Evolutionary conservation across 2,113 vertebrate genomes (phyloP), one percentile per base, ranked within the genome.

Genomic region (Microcebus tavaratra): DNA sequence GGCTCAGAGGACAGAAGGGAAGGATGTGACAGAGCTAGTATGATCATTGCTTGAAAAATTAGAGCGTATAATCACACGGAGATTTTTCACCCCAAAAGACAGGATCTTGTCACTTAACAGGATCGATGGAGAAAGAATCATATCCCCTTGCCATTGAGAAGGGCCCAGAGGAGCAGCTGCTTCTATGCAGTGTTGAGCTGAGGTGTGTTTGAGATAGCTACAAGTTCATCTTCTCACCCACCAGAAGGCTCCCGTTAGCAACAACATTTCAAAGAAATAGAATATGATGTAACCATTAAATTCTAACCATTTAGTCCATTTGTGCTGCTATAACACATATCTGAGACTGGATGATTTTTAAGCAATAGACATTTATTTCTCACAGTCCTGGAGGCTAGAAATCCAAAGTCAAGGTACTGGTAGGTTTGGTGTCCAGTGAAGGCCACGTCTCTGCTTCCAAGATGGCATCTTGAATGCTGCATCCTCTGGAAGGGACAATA

Each of bases 51-150:
- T 48, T 90, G 97, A 97, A 81, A 91, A 96, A 97, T 97, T 93
- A 90, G n/a, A 96, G 45, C 61, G 75, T 83, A 73, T 82, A 83
- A 95, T 96, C 70, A 67, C 57, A 57, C 31, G 53, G 57, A 67
- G 70, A 93, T 84, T 88, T 96, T 96, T 96, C 88, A 95, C 63
- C 82, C 59, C 88, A 73, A 95, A 94, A 97, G 72, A 94, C 39
- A 97, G 79, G 59, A 89, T 94, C 89, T 68, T 96, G 68, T 94
- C 95, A 95, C 83, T 95, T 94, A 86, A 81, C 53, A 94, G 67
- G 59, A 95, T 96, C 61, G 78, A 45, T 97, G 82, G 90, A 83
- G 68, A 94, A 84, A 55, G 67, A 81, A 79, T 61, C 42, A 53
- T 42, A 50, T 86, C 55, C 75, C 65, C 34, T 36, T 12, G 39